These are phyloP conservation scores for Tinea semifulvella DNA, from an alignment of 2,888 invertebrate species.

Conservation along the genomic window DNA sequence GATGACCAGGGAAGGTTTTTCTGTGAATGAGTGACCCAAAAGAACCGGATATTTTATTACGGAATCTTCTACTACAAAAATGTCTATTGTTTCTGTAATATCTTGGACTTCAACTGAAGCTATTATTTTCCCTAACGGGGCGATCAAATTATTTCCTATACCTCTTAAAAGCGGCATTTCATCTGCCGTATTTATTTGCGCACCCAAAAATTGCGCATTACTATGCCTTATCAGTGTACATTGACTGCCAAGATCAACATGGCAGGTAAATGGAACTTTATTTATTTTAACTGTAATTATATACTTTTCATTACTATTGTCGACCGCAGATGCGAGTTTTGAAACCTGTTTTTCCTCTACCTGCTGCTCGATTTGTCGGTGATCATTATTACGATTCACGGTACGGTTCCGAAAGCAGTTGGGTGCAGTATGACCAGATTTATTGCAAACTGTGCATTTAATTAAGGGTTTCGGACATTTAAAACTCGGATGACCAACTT, in stretches of 20 bases:
- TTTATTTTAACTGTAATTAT: too few species aligned
- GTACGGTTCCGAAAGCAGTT: too few species aligned
- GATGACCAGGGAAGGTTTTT: constrained; percentile 1
- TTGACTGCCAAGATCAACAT: constrained; percentile 3
- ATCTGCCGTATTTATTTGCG: too few species aligned
- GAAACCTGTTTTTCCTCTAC: background rate
- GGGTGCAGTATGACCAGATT: too few species aligned
- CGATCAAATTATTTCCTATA: constrained; percentile 4
- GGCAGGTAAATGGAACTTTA: too few species aligned
- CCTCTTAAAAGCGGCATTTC: constrained; percentile 6
- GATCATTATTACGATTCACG: too few species aligned
- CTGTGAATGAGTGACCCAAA: constrained; percentile 11
- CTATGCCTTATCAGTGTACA: constrained; percentile 2
- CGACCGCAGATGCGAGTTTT: too few species aligned
- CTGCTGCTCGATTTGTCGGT: too few species aligned
- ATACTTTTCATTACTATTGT: too few species aligned
- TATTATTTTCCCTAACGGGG: background rate
- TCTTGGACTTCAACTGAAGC: background rate
- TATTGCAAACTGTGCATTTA: background rate
- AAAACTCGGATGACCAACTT: background rate
- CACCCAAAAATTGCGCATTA: too few species aligned
- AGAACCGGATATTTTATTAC: constrained; percentile 3
- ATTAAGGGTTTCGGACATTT: too few species aligned
- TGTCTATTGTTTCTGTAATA: constrained; percentile 1
- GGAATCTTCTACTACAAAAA: constrained; percentile 1